Evolutionary conservation across 1,140 invertebrate genomes (phyloP).

Genomic region (Ceratoteleas bidentatus): DNA sequence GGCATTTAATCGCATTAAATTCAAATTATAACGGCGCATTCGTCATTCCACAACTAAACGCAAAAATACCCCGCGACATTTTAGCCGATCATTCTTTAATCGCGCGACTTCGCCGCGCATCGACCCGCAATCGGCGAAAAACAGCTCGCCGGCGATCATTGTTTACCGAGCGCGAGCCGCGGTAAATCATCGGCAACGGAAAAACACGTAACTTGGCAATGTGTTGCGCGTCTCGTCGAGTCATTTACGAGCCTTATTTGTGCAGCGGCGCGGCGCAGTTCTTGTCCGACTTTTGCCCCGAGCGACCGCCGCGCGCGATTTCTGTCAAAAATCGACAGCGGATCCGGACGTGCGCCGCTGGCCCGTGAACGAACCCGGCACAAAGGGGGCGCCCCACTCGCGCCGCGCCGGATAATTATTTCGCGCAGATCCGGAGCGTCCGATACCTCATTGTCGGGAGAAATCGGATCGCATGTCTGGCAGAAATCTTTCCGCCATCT

Average conservation of each 20-base stretch:
- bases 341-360: neutral
- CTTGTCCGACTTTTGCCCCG: neutral
- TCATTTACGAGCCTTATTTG: constrained; percentile 1
- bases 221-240: neutral
- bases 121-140: too few species aligned
- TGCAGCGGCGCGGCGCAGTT: neutral
- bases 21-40: too few species aligned
- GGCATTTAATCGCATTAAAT: too few species aligned
- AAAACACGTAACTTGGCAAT: too few species aligned
- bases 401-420: constrained; percentile 71
- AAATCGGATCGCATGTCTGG: constrained; percentile 81
- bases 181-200: too few species aligned
- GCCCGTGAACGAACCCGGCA: constrained; percentile 10
- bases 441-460: constrained; percentile 75
- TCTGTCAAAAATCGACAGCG: constrained; percentile 14
- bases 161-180: too few species aligned
- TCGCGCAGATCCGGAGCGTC: constrained; percentile 74
- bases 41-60: too few species aligned
- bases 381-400: neutral
- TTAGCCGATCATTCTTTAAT: too few species aligned
- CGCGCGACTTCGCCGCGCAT: too few species aligned
- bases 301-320: constrained; percentile 10
- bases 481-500: constrained; percentile 81
- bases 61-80: too few species aligned
- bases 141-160: too few species aligned